phyloP scores from a whole-genome alignment of 2,888 invertebrate genomes.

The Idaea biselata region DNA sequence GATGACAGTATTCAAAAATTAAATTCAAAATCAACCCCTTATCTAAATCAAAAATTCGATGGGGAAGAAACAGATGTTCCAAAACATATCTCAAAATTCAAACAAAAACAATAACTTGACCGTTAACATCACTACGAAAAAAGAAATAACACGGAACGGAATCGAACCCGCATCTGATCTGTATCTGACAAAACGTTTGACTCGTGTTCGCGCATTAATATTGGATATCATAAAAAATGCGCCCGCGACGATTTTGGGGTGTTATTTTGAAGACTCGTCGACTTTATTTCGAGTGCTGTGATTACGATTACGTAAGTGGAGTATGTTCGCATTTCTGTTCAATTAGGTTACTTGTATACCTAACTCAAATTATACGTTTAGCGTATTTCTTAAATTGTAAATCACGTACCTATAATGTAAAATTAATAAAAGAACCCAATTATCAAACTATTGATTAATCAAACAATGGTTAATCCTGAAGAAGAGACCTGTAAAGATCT shows the following conservation, averaged over 20 bases:
- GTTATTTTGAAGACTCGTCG: constrained; percentile 37
- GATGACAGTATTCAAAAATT: neutral
- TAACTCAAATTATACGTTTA: too few relatives aligned
- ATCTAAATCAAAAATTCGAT: neutral
- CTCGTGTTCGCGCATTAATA: constrained; percentile 70
- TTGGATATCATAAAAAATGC: constrained; percentile 40
- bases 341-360: too few relatives aligned
- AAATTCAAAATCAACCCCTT: neutral
- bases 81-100: constrained; percentile 22
- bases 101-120: constrained; percentile 43
- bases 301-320: neutral
- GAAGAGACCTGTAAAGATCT: too few relatives aligned
- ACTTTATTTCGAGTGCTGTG: constrained; percentile 1
- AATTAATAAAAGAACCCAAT: too few relatives aligned
- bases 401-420: too few relatives aligned
- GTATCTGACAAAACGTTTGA: constrained; percentile 45
- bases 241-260: constrained; percentile 26
- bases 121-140: constrained; percentile 29
- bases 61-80: neutral
- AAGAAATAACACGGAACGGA: constrained; percentile 38
- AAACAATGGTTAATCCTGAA: too few relatives aligned
- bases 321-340: too few relatives aligned
- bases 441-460: too few relatives aligned
- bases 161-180: constrained; percentile 71
- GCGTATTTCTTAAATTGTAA: too few relatives aligned